Conservation (phyloP, 2,797 vertebrate species). For the Schizothorax lantsangensis region DNA sequence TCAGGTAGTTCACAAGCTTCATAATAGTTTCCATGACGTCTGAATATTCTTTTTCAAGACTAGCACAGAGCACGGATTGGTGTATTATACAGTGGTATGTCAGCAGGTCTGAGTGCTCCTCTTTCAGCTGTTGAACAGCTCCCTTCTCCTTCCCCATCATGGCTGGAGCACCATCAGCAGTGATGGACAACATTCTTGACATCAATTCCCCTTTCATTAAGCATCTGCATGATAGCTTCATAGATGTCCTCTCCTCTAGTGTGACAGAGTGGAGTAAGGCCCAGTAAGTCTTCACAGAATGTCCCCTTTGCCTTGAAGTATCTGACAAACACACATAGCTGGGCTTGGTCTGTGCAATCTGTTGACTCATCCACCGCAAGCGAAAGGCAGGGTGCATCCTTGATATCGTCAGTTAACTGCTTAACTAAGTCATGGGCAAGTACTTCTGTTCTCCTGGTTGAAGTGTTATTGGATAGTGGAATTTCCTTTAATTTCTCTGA, state of each 20-base stretch:
- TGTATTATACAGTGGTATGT: constrained; percentile 51
- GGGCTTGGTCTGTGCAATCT: constrained; percentile 36
- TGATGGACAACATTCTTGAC: constrained; percentile 26
- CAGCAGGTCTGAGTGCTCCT: constrained; percentile 37
- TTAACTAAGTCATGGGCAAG: constrained; percentile 18
- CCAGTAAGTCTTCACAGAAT: constrained; percentile 22
- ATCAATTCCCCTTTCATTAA: neutral
- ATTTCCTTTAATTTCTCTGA: constrained; percentile 26
- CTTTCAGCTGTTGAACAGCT: constrained; percentile 31
- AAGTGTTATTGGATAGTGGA: no score
- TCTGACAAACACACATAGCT: constrained; percentile 31
- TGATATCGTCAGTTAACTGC: constrained; percentile 19
- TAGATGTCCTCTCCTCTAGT: constrained; percentile 7
- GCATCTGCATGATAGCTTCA: constrained; percentile 4
- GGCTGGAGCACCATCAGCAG: constrained; percentile 46
- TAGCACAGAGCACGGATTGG: constrained; percentile 50
- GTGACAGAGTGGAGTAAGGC: constrained; percentile 4
- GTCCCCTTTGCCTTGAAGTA: constrained; percentile 31
- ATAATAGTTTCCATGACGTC: constrained; percentile 49
- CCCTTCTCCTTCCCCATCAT: constrained; percentile 49
- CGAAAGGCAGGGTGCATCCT: constrained; percentile 41
- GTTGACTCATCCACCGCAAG: constrained; percentile 16
- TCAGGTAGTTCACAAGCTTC: constrained; percentile 44
- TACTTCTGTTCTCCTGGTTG: neutral
- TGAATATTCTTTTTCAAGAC: constrained; percentile 43